A percentile compares a stretch with the other conserved stretches of the same genome.
Evolutionary conservation across 92 coral and sea anemone genomes (phyloP).

Genomic region (Palythoa grandiflora): DNA sequence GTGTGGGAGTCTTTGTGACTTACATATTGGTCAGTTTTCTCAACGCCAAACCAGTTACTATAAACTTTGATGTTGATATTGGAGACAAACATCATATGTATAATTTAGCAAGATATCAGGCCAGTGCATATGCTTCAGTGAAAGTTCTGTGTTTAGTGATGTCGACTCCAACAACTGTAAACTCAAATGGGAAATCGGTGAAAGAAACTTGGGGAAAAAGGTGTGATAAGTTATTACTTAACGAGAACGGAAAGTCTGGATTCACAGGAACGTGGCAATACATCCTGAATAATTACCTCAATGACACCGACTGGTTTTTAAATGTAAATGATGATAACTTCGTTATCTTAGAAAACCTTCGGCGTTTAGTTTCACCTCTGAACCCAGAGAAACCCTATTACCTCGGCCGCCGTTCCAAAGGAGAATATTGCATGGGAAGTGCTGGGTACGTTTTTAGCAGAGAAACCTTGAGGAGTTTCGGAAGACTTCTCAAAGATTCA

Average conservation of each 20-base stretch:
- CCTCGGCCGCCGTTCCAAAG: slow-evolving; percentile 54
- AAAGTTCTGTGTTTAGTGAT: slow-evolving; percentile 90
- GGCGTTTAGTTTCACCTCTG: slow-evolving; percentile 22
- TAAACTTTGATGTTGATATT: slow-evolving; percentile 77
- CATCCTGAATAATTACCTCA: slow-evolving; percentile 38
- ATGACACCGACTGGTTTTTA: slow-evolving; percentile 62
- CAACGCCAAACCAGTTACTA: not conserved
- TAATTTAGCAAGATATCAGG: slow-evolving; percentile 45
- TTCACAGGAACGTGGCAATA: slow-evolving; percentile 54
- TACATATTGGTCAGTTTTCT: not conserved
- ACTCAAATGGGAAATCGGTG: slow-evolving; percentile 79
- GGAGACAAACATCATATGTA: slow-evolving; percentile 66
- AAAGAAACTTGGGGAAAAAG: slow-evolving; percentile 66
- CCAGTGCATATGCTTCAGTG: slow-evolving; percentile 15
- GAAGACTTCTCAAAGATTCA: slow-evolving; percentile 3
- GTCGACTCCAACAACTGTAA: slow-evolving; percentile 76
- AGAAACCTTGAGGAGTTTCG: slow-evolving; percentile 56
- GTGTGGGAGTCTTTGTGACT: slow-evolving; percentile 30
- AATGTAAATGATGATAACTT: slow-evolving; percentile 59
- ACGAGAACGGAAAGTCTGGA: slow-evolving; percentile 30
- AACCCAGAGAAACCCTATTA: slow-evolving; percentile 57
- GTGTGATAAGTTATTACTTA: slow-evolving; percentile 53
- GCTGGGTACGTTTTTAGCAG: slow-evolving; percentile 66
- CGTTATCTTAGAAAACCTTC: slow-evolving; percentile 57
- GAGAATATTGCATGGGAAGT: slow-evolving; percentile 52